Percentiles rank a stretch among this genome's conserved stretches.
phyloP scores from a whole-genome alignment of 2,113 vertebrate genomes.

The Rhinogobius similis region DNA sequence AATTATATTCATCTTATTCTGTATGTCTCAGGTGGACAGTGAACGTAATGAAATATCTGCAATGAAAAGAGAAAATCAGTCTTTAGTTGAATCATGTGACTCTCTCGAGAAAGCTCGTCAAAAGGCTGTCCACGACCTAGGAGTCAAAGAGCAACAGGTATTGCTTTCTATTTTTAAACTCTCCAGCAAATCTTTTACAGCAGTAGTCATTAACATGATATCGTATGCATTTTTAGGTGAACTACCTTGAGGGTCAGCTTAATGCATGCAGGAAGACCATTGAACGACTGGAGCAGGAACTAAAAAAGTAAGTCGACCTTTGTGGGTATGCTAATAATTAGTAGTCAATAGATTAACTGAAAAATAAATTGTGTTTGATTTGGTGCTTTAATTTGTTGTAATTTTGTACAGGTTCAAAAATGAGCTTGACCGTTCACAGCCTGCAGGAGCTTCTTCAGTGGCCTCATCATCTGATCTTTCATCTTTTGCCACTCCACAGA shows the following conservation, averaged over 20 bases:
- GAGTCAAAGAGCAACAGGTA: constrained; percentile 87
- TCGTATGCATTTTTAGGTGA: constrained; percentile 64
- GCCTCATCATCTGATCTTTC: constrained; percentile 74
- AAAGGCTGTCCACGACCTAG: constrained; percentile 85
- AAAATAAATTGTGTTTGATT: background rate
- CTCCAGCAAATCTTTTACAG: background rate
- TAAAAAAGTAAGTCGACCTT: constrained; percentile 83
- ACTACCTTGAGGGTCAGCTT: constrained; percentile 88
- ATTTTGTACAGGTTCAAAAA: constrained; percentile 82
- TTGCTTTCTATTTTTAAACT: constrained; percentile 11
- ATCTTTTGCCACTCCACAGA: constrained; percentile 79
- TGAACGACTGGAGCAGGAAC: constrained; percentile 88
- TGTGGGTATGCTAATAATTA: background rate
- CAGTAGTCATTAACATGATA: background rate
- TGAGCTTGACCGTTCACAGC: constrained; percentile 85
- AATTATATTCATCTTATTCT: background rate
- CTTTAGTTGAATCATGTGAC: constrained; percentile 87
- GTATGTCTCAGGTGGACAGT: constrained; percentile 80
- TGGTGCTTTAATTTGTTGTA: constrained; percentile 16
- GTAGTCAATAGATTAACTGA: background rate
- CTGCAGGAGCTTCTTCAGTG: constrained; percentile 41
- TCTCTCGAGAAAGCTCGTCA: constrained; percentile 86
- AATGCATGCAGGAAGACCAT: constrained; percentile 84
- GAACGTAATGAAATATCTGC: constrained; percentile 84
- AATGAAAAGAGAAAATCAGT: constrained; percentile 90